Percentiles rank a stretch among this genome's conserved stretches.
Conservation (phyloP, 2,888 invertebrate genomes). For the Apamea crenata region DNA sequence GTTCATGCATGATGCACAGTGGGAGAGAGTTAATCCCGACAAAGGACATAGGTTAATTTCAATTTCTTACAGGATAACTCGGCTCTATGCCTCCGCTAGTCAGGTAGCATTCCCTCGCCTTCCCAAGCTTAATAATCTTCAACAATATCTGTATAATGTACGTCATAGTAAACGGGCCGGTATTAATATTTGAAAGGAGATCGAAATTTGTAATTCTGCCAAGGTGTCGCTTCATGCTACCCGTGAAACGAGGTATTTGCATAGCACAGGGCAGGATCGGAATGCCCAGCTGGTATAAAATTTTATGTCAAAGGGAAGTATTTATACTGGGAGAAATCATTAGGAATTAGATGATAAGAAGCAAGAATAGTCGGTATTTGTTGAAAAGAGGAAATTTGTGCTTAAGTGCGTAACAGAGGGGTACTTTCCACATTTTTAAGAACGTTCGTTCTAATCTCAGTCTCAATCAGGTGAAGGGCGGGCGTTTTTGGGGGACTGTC, state of each 20-base stretch:
- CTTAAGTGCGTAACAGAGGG: too few relatives aligned
- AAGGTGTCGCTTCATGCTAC: slow-evolving; percentile 40
- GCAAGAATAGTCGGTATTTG: not conserved
- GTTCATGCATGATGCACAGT: not conserved
- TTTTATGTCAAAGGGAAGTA: slow-evolving; percentile 35
- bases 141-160: slow-evolving; percentile 15
- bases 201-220: slow-evolving; percentile 69
- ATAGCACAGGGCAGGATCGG: slow-evolving; percentile 44
- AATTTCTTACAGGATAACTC: not conserved
- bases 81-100: not conserved
- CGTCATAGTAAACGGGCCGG: slow-evolving; percentile 10
- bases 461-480: too few relatives aligned
- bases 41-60: not conserved
- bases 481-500: too few relatives aligned
- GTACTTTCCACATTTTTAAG: too few relatives aligned
- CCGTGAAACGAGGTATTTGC: slow-evolving; percentile 54
- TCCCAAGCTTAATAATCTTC: slow-evolving; percentile 27
- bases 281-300: not conserved
- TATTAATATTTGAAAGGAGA: slow-evolving; percentile 53
- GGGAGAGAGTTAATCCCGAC: not conserved
- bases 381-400: not conserved
- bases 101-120: not conserved
- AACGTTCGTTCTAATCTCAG: too few relatives aligned
- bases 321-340: slow-evolving; percentile 14
- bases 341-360: not conserved